Base-by-base conservation (phyloP, 2,113 vertebrate genomes). In the Haplochromis vanheusdeni region DNA sequence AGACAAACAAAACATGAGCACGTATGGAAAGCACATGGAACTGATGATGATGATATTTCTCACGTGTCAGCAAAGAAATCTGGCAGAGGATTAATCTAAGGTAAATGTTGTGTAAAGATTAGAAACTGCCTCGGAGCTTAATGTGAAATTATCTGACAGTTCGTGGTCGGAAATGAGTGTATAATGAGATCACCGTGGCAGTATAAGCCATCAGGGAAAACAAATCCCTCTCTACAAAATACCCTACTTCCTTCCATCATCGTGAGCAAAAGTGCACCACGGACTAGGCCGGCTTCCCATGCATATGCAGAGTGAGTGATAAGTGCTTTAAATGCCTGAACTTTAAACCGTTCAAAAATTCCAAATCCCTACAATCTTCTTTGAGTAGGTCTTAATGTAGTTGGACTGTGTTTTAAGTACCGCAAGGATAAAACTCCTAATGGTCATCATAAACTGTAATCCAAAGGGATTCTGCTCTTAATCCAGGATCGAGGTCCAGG, bases 381-480 rank as follows among this genome's bases (percentile, higher is more conserved):
- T 86, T 92, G 87, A 94, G 90, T 87, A 91, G 93, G 86, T 93
- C 89, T 91, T 94, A 95, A 93, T 91, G 89, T 91, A 92, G 86
- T 51, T 31, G 87, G 89, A 92, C 94, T 93, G 80, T 94, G 94
- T 96, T 95, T 94, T 94, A 94, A 95, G 92, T 94, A 94, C 87
- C 54, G 55, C 28, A 11, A 84, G 91, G 90, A 93, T 95, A 93
- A 95, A 94, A 93, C 90, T 93, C 93, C 91, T 95, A 95, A 96
- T 94, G 92, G 94, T 94, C 93, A 93, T 95, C 94, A 92, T 94
- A 94, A 96, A 96, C 91, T 94, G 87, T 94, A 93, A 95, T 94
- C 93, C 93, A 87, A 35, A 86, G 91, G 94, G 92, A 95, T 95
- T 91, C 89, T 85, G 84, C 87, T 89, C 90, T 90, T 95, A 95